Evolutionary conservation across 2,888 invertebrate genomes (phyloP), one percentile per base, ranked within the genome.

Genomic region (Sarcophaga variegata): DNA sequence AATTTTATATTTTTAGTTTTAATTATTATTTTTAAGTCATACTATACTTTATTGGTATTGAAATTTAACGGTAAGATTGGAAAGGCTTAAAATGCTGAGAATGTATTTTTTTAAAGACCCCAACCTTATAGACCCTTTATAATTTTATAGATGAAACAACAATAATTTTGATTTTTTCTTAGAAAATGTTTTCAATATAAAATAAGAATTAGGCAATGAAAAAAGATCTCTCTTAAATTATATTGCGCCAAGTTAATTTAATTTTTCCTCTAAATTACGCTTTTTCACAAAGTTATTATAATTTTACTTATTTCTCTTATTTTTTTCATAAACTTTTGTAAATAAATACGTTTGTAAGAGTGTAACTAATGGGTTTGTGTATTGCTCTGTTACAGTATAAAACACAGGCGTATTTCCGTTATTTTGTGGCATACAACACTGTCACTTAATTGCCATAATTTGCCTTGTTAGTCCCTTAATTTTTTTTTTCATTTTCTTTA

Each of bases 401-500:
- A 62, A 63, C 12, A 69, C 22, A 64, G 49, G 59, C 20, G 54
- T 85, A 83, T 83, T 77, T 85, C 85, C 81, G 77, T 81, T 85
- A 74, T 64, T 78, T 81, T 77, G 85, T 59, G 85, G 85, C 69
- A 81, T 85, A 75, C 71, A 81, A 80, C 69, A 78, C 86, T 87
- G 78, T 83, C 72, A 86, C 82, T 84, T 87, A 88, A 88, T 88
- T 88, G 86, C 82, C 88, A 77, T 88, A 86, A 88, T 88, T 88
- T 84, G 64, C 74, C 63, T 78, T 81, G 77, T 77, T 86, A 79
- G 80, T 62, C 83, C 60, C 72, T 49, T 74, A 69, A 45, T 59
- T 10, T 59, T 76, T 49, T 76, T 70, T 84, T 76, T 64, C 22
- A 45, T 63, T 76, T 37, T 37, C 47, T 37, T 25, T 49, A 63